Percentiles rank a stretch among this genome's conserved stretches.
Conservation (phyloP, 2,113 vertebrate genomes). For the Cottus gobio region DNA sequence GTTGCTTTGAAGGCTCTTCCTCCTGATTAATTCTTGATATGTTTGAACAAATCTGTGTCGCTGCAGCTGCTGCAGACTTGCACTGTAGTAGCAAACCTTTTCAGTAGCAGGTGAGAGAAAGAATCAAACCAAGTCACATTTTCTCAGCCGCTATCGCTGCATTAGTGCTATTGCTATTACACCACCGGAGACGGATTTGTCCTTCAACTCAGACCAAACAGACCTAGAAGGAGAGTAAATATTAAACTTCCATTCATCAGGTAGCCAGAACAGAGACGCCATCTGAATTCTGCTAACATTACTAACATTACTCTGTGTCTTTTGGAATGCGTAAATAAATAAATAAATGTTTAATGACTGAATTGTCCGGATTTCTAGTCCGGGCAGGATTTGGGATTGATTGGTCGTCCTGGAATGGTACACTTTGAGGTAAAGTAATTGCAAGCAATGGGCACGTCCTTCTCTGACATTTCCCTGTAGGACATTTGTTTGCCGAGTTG, state of each 20-base stretch:
- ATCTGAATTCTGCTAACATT: not conserved
- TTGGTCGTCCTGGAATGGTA: not conserved
- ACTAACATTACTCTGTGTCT: not conserved
- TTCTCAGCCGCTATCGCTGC: too few species aligned
- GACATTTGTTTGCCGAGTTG: conserved; percentile 7
- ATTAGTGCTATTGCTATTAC: too few species aligned
- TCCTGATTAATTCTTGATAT: not conserved
- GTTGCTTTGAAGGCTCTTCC: not conserved
- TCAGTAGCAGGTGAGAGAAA: too few species aligned
- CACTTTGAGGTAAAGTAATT: not conserved
- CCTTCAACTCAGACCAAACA: not conserved
- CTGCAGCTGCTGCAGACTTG: too few species aligned
- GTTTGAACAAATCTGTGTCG: too few species aligned
- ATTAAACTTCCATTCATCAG: not conserved
- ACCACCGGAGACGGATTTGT: not conserved
- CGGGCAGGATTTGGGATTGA: not conserved
- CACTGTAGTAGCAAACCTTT: too few species aligned
- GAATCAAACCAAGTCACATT: too few species aligned
- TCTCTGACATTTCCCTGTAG: not conserved
- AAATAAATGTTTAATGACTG: not conserved
- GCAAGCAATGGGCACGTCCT: not conserved
- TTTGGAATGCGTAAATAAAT: not conserved
- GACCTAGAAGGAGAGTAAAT: not conserved
- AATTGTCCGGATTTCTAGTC: not conserved
- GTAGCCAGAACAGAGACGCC: not conserved